Evolutionary conservation across 2,113 vertebrate genomes (phyloP).

Genomic region (Strigops habroptila): DNA sequence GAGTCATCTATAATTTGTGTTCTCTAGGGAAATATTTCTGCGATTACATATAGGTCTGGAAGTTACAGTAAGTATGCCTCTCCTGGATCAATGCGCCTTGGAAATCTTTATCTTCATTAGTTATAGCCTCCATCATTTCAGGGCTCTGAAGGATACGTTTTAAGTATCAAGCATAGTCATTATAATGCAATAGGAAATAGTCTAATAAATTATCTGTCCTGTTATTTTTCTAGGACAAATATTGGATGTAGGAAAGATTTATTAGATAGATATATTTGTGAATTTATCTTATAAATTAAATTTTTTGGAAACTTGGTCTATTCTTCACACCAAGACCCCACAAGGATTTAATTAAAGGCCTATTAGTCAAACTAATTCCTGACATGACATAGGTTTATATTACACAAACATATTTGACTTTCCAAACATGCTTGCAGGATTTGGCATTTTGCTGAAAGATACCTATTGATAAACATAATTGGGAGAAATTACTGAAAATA

Average conservation of each 20-base stretch:
- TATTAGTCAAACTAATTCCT: constrained; percentile 80
- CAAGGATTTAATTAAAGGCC: constrained; percentile 81
- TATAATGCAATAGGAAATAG: constrained; percentile 54
- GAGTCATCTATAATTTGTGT: constrained; percentile 48
- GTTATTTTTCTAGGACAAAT: constrained; percentile 53
- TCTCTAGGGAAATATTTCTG: constrained; percentile 49
- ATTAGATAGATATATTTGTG: constrained; percentile 49
- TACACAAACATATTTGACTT: constrained; percentile 78
- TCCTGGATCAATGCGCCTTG: constrained; percentile 26
- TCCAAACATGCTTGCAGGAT: constrained; percentile 71
- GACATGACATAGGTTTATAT: constrained; percentile 78
- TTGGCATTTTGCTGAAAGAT: constrained; percentile 69
- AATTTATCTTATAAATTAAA: constrained; percentile 78
- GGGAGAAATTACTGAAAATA: constrained; percentile 67
- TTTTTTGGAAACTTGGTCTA: constrained; percentile 62
- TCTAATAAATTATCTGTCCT: constrained; percentile 57
- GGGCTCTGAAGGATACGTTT: background rate
- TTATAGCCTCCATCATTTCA: background rate
- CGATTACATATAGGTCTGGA: constrained; percentile 49
- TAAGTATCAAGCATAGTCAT: background rate
- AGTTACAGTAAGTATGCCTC: background rate
- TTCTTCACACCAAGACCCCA: constrained; percentile 75
- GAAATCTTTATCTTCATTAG: constrained; percentile 54
- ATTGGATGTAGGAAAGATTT: constrained; percentile 64
- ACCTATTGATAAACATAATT: constrained; percentile 74